These are phyloP conservation scores for Melanotaenia parkinsoni DNA, from an alignment of 2,797 vertebrate genomes.

Conservation along the genomic window DNA sequence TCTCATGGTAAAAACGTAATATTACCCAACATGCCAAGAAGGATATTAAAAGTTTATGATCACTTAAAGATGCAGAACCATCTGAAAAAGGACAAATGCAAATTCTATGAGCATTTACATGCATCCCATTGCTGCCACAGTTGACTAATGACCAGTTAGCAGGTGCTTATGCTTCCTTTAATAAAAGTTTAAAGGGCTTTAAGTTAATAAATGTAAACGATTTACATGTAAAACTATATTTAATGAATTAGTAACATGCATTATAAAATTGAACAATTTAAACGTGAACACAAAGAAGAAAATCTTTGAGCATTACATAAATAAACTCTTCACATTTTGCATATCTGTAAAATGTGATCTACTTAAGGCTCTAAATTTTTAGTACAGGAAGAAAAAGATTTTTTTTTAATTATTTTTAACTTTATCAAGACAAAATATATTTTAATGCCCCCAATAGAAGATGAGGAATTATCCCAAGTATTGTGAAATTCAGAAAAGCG, in stretches of 20 bases:
- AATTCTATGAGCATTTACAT: neutral
- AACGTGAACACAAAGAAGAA: neutral
- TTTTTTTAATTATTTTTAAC: neutral
- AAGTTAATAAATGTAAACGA: neutral
- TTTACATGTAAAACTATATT: neutral
- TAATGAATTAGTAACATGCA: neutral
- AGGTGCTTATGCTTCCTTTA: neutral
- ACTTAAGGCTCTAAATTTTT: too few species aligned
- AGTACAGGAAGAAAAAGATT: too few species aligned
- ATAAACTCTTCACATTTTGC: too few species aligned
- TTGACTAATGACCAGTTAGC: neutral
- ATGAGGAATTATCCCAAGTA: neutral
- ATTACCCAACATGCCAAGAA: neutral
- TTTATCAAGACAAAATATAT: neutral
- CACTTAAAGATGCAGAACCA: neutral
- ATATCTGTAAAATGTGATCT: too few species aligned
- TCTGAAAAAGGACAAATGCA: neutral
- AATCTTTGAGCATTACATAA: too few species aligned
- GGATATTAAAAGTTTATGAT: neutral
- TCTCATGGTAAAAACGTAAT: neutral
- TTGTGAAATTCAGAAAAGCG: neutral
- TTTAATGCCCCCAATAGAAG: neutral
- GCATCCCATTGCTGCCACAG: neutral
- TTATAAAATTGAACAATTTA: neutral
- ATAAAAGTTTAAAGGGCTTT: too few species aligned